These are phyloP conservation scores for Trachelus iudaicus DNA, from an alignment of 2,888 invertebrate genomes.

Conservation along the genomic window DNA sequence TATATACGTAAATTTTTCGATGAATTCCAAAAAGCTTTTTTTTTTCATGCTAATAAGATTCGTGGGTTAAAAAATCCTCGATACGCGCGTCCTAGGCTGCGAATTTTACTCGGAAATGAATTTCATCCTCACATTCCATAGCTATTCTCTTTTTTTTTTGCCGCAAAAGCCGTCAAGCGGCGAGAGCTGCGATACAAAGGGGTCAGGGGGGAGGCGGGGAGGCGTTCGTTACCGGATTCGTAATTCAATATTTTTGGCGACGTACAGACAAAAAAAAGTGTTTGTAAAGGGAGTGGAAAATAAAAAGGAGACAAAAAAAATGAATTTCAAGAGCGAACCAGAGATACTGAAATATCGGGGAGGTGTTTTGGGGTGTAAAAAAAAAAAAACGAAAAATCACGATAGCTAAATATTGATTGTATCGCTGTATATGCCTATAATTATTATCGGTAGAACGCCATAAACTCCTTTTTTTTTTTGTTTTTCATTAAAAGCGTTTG, in stretches of 20 bases:
- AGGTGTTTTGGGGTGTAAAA: background rate
- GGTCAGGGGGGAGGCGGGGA: slow-evolving; percentile 1
- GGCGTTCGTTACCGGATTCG: slow-evolving; percentile 19
- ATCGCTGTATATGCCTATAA: background rate
- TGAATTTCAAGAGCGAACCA: background rate
- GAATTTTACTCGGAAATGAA: slow-evolving; percentile 7
- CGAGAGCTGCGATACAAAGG: background rate
- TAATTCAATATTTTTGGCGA: slow-evolving; percentile 28
- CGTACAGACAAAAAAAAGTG: slow-evolving; percentile 10
- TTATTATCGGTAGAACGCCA: background rate
- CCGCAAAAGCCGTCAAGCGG: slow-evolving; percentile 4
- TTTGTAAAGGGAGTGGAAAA: background rate
- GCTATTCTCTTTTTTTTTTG: background rate
- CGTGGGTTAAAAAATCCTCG: slow-evolving; percentile 11
- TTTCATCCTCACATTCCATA: slow-evolving; percentile 12
- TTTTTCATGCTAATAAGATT: slow-evolving; percentile 42
- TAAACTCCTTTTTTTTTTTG: background rate
- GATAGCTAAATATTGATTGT: background rate
- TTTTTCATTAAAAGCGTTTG: background rate
- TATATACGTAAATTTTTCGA: too few relatives aligned
- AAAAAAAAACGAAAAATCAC: background rate
- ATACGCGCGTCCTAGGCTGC: slow-evolving; percentile 1
- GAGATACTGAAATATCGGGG: background rate
- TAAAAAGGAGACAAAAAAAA: background rate
- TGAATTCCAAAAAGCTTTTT: slow-evolving; percentile 32